Conservation (phyloP, 2,888 invertebrate species). For the Epirrita christyi region DNA sequence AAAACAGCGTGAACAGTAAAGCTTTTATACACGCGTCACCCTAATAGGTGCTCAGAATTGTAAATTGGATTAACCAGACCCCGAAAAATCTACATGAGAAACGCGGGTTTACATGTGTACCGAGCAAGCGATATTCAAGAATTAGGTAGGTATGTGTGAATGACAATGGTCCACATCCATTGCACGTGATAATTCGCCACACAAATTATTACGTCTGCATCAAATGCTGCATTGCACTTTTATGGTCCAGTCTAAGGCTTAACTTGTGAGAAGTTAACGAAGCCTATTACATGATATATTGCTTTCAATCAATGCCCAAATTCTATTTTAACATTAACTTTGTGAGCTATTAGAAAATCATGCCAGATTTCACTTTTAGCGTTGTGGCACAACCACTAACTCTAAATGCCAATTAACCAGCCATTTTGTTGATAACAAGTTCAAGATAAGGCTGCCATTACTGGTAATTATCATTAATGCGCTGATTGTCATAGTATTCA, state of each 20-base stretch:
- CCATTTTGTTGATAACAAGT: constrained; percentile 12
- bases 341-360: not conserved
- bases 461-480: not conserved
- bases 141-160: not conserved
- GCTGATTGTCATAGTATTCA: too few species aligned
- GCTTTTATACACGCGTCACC: constrained; percentile 8
- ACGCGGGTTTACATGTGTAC: constrained; percentile 30
- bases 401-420: constrained; percentile 11
- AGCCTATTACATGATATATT: not conserved
- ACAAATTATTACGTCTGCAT: too few species aligned
- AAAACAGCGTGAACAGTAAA: constrained; percentile 7
- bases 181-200: too few species aligned
- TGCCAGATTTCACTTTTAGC: not conserved
- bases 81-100: constrained; percentile 24
- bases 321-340: not conserved
- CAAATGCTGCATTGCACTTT: too few species aligned
- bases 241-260: too few species aligned
- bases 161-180: too few species aligned
- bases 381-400: constrained; percentile 3
- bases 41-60: constrained; percentile 10
- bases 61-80: constrained; percentile 25
- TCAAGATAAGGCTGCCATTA: constrained; percentile 11
- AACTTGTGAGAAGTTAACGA: not conserved
- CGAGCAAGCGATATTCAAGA: not conserved
- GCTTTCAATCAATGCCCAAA: too few species aligned